phyloP scores from a whole-genome alignment of 2,888 invertebrate species.

The Drosophila falleni region DNA sequence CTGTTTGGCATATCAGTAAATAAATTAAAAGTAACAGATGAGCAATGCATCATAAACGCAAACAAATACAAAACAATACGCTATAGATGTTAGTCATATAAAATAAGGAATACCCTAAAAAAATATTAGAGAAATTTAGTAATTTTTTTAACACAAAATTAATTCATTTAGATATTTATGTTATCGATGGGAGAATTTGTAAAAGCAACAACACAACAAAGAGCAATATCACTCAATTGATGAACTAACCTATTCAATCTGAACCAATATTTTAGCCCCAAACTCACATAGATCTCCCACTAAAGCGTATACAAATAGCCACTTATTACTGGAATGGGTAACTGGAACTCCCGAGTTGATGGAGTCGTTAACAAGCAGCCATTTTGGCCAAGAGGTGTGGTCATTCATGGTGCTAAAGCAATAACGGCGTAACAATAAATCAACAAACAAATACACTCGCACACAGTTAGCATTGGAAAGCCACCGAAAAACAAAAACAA shows the following conservation, averaged over 20 bases:
- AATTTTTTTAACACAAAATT: not conserved
- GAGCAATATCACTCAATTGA: not conserved
- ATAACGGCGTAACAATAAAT: conserved; percentile 68
- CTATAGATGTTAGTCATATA: not conserved
- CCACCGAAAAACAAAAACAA: not conserved
- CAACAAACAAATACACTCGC: conserved; percentile 34
- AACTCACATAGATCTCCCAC: not conserved
- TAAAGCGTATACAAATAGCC: not conserved
- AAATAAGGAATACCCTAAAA: conserved; percentile 7
- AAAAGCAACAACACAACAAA: not conserved
- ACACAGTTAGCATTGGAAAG: conserved; percentile 21
- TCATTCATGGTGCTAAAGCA: conserved; percentile 36
- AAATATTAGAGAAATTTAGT: not conserved
- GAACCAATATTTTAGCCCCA: not conserved
- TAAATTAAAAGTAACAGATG: conserved; percentile 65
- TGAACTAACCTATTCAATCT: not conserved
- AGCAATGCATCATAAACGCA: conserved; percentile 50
- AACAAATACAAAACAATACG: not conserved
- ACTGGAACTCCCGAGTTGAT: conserved; percentile 9
- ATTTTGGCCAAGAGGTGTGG: conserved; percentile 6
- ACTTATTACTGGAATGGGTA: not conserved
- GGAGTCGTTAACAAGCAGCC: conserved; percentile 22
- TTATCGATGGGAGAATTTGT: not conserved
- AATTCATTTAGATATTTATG: not conserved
- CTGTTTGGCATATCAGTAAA: conserved; percentile 66